Evolutionary conservation across 2,888 invertebrate species (phyloP), one percentile per base, ranked within the genome.

Genomic region (Clostera curtula): DNA sequence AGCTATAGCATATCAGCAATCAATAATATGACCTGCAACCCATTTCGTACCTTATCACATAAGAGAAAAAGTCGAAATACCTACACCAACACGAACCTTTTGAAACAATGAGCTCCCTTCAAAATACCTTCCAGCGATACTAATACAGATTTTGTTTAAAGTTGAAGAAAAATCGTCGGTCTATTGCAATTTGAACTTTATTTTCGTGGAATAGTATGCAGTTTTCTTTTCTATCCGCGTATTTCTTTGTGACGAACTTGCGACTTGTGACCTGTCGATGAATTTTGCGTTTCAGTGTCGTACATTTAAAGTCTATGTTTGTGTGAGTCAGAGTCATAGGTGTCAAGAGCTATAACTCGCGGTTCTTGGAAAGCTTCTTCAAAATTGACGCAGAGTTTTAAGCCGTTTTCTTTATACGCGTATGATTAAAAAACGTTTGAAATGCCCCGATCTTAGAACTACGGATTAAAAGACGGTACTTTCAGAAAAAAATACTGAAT

Each of bases 121-220:
- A 27, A 30, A 43, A 35, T 24, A 19, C 40, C 34, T 25, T 38
- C 27, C 27, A 36, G 22, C 33, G 34, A 16, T 28, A 41, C 43
- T 40, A 38, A 40, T 27, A 38, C 31, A 18, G 25, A 27, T 31
- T 31, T 36, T 40, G 38, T 43, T 51, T 40, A 25, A 40, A 51
- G 36, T 36, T 27, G 27, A 41, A 41, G 40, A 34, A 41, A 27
- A 37, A 34, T 37, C 32, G 31, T 33, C 43, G 30, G 29, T 34
- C 15, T 47, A 50, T 47, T 35, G 34, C 34, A 50, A 51, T 39
- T 40, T 50, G 47, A 47, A 50, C 47, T 47, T 47, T 47, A 50
- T 37, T 43, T 24, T 25, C 18, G 15, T 19, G 18, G 40, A 51
- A 50, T 47, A 47, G 47, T 43, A 48, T 50, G 51, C 29, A 29